These are phyloP conservation scores for Lysandra coridon DNA, from an alignment of 2,888 invertebrate genomes.

Conservation along the genomic window DNA sequence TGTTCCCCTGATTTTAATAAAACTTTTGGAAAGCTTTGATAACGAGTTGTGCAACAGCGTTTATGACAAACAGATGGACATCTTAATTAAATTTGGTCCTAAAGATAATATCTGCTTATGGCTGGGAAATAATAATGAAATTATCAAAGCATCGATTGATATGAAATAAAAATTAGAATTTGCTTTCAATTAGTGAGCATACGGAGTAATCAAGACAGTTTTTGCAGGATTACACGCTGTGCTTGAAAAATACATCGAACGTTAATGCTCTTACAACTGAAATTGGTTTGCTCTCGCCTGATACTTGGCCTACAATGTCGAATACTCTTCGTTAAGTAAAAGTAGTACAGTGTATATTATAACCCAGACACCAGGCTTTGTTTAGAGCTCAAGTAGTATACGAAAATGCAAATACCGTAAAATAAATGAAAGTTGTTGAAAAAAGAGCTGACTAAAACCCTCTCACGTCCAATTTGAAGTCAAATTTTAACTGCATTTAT, in stretches of 20 bases:
- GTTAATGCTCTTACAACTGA: constrained; percentile 16
- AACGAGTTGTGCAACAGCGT: not conserved
- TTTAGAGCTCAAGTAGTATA: too few species aligned
- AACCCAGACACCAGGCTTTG: not conserved
- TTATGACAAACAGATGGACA: not conserved
- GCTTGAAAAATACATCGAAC: constrained; percentile 25
- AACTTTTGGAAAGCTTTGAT: constrained; percentile 5
- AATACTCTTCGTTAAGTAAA: constrained; percentile 10
- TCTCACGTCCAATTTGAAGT: too few species aligned
- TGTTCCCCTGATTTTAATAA: not conserved
- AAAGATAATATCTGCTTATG: not conserved
- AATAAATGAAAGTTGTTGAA: too few species aligned
- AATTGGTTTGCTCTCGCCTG: constrained; percentile 25
- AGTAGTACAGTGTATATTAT: not conserved
- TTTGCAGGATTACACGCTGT: not conserved
- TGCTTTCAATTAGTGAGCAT: not conserved
- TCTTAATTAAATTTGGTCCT: not conserved
- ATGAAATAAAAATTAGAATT: not conserved
- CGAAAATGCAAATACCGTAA: too few species aligned
- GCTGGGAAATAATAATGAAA: not conserved
- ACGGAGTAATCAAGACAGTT: not conserved
- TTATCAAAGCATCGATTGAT: not conserved
- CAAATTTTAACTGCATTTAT: not conserved
- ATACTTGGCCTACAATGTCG: constrained; percentile 24
- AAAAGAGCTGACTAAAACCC: too few species aligned